Percentiles rank a stretch among this genome's conserved stretches.
Evolutionary conservation across 2,797 vertebrate genomes (phyloP).

Genomic region (Betta splendens): DNA sequence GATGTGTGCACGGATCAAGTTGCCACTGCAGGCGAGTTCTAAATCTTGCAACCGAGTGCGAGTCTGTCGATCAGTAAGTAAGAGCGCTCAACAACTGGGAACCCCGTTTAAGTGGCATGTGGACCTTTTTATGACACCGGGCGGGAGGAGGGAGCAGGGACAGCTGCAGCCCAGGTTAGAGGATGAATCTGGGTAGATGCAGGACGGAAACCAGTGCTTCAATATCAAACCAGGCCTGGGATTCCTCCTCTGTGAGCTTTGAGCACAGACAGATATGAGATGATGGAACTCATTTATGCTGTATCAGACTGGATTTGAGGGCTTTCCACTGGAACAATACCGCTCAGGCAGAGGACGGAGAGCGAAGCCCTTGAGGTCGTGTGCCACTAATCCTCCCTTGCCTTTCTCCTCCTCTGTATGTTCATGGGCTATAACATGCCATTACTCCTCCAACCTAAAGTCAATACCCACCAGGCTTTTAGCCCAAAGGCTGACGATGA

Average conservation of each 20-base stretch:
- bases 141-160: constrained; percentile 5
- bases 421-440: constrained; percentile 18
- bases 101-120: constrained; percentile 9
- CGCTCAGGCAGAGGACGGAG: constrained; percentile 18
- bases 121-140: constrained; percentile 14
- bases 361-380: constrained; percentile 28
- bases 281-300: constrained; percentile 38
- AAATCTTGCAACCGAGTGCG: constrained; percentile 36
- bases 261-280: constrained; percentile 50
- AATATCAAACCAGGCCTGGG: constrained; percentile 41
- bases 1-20: constrained; percentile 33
- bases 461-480: constrained; percentile 42
- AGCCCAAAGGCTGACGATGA: constrained; percentile 49
- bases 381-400: constrained; percentile 1
- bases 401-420: constrained; percentile 8
- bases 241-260: constrained; percentile 40
- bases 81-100: constrained; percentile 47
- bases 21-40: constrained; percentile 36
- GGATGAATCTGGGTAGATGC: constrained; percentile 43
- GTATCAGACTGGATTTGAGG: constrained; percentile 21
- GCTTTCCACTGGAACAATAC: constrained; percentile 23
- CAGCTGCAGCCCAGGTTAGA: constrained; percentile 22
- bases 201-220: constrained; percentile 35
- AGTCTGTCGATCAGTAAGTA: constrained; percentile 45
- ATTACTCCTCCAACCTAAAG: constrained; percentile 22